These are phyloP conservation scores for Dicentrarchus labrax DNA, from an alignment of 2,113 vertebrate genomes.

Conservation along the genomic window DNA sequence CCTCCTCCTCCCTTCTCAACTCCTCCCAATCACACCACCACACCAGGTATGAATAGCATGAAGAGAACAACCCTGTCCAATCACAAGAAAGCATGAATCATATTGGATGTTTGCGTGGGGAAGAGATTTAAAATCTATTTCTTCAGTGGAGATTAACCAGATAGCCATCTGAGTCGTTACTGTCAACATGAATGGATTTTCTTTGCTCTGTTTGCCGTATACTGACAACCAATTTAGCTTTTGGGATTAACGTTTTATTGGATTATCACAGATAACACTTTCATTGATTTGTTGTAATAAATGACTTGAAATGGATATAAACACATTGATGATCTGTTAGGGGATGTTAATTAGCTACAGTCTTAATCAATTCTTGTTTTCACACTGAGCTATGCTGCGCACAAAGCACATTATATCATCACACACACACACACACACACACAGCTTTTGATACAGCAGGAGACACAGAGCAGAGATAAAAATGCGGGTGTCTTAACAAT, in stretches of 20 bases:
- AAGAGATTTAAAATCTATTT: background rate
- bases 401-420: background rate
- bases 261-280: conserved; percentile 42
- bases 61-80: background rate
- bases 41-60: conserved; percentile 74
- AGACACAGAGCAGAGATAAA: background rate
- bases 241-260: conserved; percentile 31
- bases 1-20: conserved; percentile 78
- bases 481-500: background rate
- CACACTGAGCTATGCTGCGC: background rate
- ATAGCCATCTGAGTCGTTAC: background rate
- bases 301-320: conserved; percentile 13
- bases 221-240: conserved; percentile 5
- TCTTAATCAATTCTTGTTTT: conserved; percentile 9
- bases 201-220: background rate
- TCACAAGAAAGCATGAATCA: conserved; percentile 14
- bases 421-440: background rate
- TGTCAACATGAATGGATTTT: conserved; percentile 21
- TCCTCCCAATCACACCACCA: conserved; percentile 79
- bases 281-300: conserved; percentile 35
- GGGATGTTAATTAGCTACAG: conserved; percentile 3
- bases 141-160: conserved; percentile 14
- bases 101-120: background rate
- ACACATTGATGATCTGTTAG: background rate
- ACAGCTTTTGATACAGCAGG: background rate